phyloP scores from a whole-genome alignment of 2,888 invertebrate genomes.

The Diloba caeruleocephala region DNA sequence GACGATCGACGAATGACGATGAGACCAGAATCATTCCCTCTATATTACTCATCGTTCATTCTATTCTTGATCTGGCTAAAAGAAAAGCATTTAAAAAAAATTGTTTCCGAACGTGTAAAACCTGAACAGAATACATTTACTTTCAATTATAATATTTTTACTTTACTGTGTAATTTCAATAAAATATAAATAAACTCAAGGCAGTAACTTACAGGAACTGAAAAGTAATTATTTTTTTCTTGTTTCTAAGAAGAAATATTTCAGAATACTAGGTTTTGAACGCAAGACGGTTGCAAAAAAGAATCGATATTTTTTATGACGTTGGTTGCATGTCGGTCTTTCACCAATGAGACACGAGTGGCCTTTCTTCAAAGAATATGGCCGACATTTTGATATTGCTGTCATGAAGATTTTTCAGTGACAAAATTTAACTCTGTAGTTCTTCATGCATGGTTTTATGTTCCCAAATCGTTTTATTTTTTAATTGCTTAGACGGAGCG shows the following conservation, averaged over 20 bases:
- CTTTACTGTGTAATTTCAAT: too few species aligned
- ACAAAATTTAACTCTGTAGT: constrained; percentile 87
- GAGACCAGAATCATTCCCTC: constrained; percentile 17
- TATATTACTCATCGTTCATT: constrained; percentile 53
- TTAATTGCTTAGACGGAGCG: constrained; percentile 85
- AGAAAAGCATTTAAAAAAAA: too few species aligned
- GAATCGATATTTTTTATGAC: constrained; percentile 78
- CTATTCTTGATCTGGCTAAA: constrained; percentile 5
- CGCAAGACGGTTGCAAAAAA: constrained; percentile 42
- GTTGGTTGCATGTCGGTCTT: constrained; percentile 69
- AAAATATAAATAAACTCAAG: too few species aligned
- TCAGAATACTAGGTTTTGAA: constrained; percentile 24
- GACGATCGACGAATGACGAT: too few species aligned
- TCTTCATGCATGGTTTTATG: constrained; percentile 90
- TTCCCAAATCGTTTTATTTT: constrained; percentile 88
- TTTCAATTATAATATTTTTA: too few species aligned
- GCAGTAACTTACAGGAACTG: background rate
- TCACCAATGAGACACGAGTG: constrained; percentile 78
- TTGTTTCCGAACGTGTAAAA: too few species aligned
- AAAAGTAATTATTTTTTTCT: background rate
- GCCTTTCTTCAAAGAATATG: constrained; percentile 85
- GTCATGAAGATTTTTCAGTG: constrained; percentile 89
- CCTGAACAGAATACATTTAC: too few species aligned
- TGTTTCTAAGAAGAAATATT: background rate
- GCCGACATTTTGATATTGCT: constrained; percentile 89